Evolutionary conservation across 2,797 vertebrate genomes (phyloP).

Genomic region (Liasis olivaceus): DNA sequence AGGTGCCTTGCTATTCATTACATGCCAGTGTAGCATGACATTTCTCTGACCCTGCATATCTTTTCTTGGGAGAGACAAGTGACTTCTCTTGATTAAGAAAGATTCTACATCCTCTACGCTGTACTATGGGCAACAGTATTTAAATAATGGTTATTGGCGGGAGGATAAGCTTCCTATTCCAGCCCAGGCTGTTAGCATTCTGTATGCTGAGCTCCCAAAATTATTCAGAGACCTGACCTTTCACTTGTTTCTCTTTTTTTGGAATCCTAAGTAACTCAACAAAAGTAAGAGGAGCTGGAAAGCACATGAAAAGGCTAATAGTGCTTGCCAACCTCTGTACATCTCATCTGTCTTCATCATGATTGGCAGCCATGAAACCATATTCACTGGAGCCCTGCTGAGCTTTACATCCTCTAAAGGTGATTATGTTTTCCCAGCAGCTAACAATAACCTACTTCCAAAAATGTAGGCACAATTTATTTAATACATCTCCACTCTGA

Average conservation of each 20-base stretch:
- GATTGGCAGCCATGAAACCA: background rate
- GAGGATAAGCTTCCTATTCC: background rate
- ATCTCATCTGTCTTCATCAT: background rate
- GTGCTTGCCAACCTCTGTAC: background rate
- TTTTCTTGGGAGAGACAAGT: background rate
- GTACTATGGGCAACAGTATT: background rate
- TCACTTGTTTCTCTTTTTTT: background rate
- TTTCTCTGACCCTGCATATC: background rate
- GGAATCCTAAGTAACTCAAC: no score
- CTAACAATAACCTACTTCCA: background rate
- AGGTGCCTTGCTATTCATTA: background rate
- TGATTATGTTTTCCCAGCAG: background rate
- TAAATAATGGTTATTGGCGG: background rate
- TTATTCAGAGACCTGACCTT: background rate
- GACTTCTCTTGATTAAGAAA: background rate
- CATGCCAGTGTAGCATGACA: background rate
- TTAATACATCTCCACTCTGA: background rate
- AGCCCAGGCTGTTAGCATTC: background rate
- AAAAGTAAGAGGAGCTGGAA: no score
- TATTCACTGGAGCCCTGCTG: background rate
- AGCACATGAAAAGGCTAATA: background rate
- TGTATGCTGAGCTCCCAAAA: background rate
- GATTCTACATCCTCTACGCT: background rate
- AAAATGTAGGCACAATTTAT: background rate
- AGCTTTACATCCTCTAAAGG: background rate